Evolutionary conservation across 1,140 invertebrate genomes (phyloP).

Genomic region (Agrypnia vestita): DNA sequence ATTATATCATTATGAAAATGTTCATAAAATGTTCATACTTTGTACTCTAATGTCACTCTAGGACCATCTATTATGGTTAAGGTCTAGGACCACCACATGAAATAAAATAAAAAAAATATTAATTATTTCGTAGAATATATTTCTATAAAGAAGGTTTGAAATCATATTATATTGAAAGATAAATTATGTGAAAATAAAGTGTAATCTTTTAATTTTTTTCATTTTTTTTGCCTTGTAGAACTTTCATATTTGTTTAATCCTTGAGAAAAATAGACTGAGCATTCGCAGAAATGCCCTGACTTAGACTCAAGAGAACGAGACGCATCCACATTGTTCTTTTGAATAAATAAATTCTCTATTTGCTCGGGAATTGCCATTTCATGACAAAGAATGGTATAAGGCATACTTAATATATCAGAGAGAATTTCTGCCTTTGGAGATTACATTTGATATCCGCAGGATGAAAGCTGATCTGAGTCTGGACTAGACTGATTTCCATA

Average conservation of each 20-base stretch:
- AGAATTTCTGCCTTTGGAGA: conserved; percentile 50
- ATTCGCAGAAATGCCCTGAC: conserved; percentile 32
- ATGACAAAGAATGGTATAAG: conserved; percentile 15
- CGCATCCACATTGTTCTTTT: conserved; percentile 57
- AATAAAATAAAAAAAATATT: no score
- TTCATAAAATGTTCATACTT: no score
- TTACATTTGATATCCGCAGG: conserved; percentile 39
- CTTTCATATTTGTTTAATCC: conserved; percentile 56
- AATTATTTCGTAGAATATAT: no score
- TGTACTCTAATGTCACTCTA: no score
- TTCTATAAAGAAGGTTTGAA: conserved; percentile 22
- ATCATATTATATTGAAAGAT: conserved; percentile 8
- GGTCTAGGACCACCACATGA: no score
- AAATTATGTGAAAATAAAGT: conserved; percentile 48
- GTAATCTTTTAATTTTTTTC: conserved; percentile 54
- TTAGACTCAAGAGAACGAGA: conserved; percentile 18
- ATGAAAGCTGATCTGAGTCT: conserved; percentile 27
- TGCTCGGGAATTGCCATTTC: conserved; percentile 52
- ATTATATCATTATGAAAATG: no score
- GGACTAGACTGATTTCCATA: conserved; percentile 19
- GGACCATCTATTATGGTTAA: no score
- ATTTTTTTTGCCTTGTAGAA: conserved; percentile 50
- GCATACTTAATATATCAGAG: conserved; percentile 55
- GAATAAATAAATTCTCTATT: conserved; percentile 61
- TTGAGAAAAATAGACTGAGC: conserved; percentile 40